Percentiles rank a stretch among this genome's conserved stretches.
phyloP scores from a whole-genome alignment of 2,113 vertebrate species.

The Emydura subglobosa region DNA sequence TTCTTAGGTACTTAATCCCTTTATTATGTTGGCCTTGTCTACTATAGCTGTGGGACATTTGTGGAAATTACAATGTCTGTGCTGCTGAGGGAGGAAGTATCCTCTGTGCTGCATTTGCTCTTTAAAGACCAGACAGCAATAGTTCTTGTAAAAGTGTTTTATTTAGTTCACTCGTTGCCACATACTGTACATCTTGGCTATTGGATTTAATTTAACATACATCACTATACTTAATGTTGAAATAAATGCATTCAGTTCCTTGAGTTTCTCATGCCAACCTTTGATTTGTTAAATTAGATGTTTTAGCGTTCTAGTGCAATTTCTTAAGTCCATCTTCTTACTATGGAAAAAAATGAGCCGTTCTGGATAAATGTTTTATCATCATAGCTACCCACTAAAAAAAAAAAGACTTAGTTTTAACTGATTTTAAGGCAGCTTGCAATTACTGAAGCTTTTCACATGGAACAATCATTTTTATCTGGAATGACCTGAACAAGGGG shows the following conservation, averaged over 20 bases:
- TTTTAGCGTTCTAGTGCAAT: background rate
- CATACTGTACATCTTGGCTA: accelerated
- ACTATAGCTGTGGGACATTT: background rate
- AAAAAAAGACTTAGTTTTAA: background rate
- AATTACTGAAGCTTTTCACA: background rate
- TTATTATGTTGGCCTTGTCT: background rate
- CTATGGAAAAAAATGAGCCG: background rate
- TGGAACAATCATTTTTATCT: background rate
- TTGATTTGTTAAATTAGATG: background rate
- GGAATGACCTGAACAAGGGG: background rate
- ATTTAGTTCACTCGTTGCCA: background rate
- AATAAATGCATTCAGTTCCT: background rate
- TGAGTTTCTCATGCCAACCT: background rate
- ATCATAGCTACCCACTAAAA: background rate
- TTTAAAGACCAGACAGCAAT: background rate
- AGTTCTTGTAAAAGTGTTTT: background rate
- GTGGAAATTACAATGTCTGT: background rate
- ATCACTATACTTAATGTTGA: background rate
- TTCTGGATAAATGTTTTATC: background rate
- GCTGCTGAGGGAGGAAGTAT: background rate
- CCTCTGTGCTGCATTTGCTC: background rate
- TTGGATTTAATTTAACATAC: background rate
- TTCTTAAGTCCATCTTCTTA: background rate
- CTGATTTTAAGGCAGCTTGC: accelerated
- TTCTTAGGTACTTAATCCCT: background rate